Conservation (phyloP, 2,797 vertebrate genomes). For the Spizella passerina region DNA sequence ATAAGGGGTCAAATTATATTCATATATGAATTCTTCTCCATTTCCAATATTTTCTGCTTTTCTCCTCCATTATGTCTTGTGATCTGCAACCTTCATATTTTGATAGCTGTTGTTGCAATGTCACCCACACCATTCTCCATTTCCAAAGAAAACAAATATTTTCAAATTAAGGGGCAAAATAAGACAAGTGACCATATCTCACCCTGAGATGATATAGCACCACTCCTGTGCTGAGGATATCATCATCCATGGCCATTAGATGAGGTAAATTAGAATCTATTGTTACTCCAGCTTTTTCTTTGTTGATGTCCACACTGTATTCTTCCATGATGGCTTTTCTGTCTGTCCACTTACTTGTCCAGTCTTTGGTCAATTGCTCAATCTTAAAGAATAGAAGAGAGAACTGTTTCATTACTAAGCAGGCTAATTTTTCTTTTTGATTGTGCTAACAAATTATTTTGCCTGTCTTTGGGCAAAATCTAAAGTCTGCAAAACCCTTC, state of each 20-base stretch:
- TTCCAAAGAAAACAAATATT: neutral
- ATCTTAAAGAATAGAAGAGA: slow-evolving; percentile 77
- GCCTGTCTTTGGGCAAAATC: neutral
- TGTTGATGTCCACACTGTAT: slow-evolving; percentile 92
- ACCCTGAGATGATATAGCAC: slow-evolving; percentile 96
- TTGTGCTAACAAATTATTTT: neutral
- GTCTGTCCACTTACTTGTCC: slow-evolving; percentile 90
- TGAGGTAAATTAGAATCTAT: slow-evolving; percentile 91
- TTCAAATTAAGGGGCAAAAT: neutral
- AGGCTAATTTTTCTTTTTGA: neutral
- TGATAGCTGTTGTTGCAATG: neutral
- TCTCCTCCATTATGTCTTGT: neutral
- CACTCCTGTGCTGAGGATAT: slow-evolving; percentile 93
- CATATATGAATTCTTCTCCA: neutral
- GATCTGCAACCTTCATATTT: neutral
- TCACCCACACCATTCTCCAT: neutral
- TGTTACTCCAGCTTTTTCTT: slow-evolving; percentile 86
- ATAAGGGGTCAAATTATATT: neutral
- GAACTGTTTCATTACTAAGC: neutral
- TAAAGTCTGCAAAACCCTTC: neutral
- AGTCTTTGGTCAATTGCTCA: slow-evolving; percentile 92
- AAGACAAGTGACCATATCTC: slow-evolving; percentile 3
- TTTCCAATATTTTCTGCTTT: neutral
- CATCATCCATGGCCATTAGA: slow-evolving; percentile 88
- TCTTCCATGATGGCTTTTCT: slow-evolving; percentile 89